phyloP scores from a whole-genome alignment of 2,797 vertebrate genomes.

The Dendrocincla fuliginosa region DNA sequence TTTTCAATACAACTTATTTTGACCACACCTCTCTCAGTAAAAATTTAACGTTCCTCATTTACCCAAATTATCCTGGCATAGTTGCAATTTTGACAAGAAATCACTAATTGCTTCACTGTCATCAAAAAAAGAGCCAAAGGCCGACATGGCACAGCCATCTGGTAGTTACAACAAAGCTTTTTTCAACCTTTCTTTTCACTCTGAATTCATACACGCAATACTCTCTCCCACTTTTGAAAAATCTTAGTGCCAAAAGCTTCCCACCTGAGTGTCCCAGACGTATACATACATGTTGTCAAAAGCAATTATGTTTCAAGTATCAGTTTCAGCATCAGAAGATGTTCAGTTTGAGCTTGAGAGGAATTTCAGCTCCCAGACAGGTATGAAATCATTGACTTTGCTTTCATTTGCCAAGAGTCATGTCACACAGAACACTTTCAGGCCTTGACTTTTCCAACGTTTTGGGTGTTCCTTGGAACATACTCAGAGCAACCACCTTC shows the following conservation, averaged over 20 bases:
- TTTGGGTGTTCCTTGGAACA: too few relatives aligned
- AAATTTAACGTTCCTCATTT: not conserved
- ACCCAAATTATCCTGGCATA: not conserved
- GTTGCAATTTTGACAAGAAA: not conserved
- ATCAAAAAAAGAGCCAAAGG: not conserved
- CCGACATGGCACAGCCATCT: not conserved
- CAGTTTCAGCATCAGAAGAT: not conserved
- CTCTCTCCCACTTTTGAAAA: not conserved
- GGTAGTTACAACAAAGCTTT: not conserved
- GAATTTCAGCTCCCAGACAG: not conserved
- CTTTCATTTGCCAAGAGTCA: not conserved
- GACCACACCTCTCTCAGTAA: not conserved
- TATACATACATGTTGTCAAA: not conserved
- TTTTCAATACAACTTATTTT: not conserved
- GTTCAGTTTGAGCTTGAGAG: not conserved
- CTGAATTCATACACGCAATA: not conserved
- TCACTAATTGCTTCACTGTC: not conserved
- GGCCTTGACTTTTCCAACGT: not conserved
- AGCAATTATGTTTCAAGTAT: not conserved
- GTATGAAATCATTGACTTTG: not conserved
- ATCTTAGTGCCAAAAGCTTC: not conserved
- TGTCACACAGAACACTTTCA: not conserved
- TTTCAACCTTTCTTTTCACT: not conserved
- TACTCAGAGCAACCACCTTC: not conserved
- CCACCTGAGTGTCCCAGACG: not conserved